Conservation (phyloP, 2,888 invertebrate genomes). For the Limnephilus lunatus region DNA sequence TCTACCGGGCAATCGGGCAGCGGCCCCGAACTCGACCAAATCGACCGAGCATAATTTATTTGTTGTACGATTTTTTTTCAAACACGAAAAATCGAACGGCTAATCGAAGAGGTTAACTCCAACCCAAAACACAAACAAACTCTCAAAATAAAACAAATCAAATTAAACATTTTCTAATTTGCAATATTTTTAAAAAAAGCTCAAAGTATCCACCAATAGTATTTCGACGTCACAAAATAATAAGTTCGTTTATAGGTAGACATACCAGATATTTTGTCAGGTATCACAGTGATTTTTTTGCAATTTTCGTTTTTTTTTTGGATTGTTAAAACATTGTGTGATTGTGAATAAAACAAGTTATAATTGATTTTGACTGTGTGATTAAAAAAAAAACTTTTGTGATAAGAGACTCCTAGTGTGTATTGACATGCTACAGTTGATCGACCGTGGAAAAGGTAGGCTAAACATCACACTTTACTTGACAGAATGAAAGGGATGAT, state of each 20-base stretch:
- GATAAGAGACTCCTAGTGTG: conserved; percentile 23
- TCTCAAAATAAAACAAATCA: conserved; percentile 11
- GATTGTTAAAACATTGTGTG: conserved; percentile 22
- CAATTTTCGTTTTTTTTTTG: not conserved
- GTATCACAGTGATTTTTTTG: not conserved
- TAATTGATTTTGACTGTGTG: conserved; percentile 35
- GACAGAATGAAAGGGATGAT: not conserved
- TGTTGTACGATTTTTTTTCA: conserved; percentile 46
- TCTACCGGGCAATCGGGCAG: conserved; percentile 55
- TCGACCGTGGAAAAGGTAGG: conserved; percentile 65
- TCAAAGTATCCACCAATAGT: not conserved
- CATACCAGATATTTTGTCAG: not conserved
- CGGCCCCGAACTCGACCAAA: conserved; percentile 53
- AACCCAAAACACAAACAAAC: not conserved
- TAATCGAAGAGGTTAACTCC: not conserved
- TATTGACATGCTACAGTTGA: conserved; percentile 63
- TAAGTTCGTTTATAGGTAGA: not conserved
- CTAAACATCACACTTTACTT: not conserved
- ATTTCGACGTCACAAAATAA: not conserved
- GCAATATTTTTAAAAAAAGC: not conserved
- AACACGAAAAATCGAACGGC: conserved; percentile 1
- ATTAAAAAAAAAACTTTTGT: conserved; percentile 45
- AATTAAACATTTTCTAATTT: not conserved
- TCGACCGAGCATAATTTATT: conserved; percentile 54
- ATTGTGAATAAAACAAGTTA: conserved; percentile 21